These are phyloP conservation scores for Naso thynnoides DNA, from an alignment of 2,797 vertebrate species.

Conservation along the genomic window DNA sequence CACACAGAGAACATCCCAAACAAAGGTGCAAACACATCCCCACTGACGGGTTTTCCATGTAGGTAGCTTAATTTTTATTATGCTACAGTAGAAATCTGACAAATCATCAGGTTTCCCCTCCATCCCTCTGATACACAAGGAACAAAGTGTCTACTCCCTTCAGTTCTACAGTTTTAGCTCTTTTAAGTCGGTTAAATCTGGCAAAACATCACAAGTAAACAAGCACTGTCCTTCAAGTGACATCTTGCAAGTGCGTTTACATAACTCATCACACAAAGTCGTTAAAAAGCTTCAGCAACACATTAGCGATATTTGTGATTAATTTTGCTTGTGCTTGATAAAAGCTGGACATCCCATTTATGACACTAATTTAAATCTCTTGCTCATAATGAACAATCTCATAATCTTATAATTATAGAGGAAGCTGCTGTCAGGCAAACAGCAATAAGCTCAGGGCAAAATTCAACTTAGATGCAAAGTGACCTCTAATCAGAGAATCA, in stretches of 20 bases:
- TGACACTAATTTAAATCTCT: constrained; percentile 43
- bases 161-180: constrained; percentile 11
- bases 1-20: constrained; percentile 11
- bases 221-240: constrained; percentile 56
- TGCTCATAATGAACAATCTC: constrained; percentile 47
- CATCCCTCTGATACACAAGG: constrained; percentile 4
- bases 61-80: neutral
- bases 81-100: too few relatives aligned
- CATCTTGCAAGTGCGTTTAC: constrained; percentile 27
- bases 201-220: constrained; percentile 66
- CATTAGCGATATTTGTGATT: constrained; percentile 35
- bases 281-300: constrained; percentile 16
- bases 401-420: constrained; percentile 54
- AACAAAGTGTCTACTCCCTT: constrained; percentile 22
- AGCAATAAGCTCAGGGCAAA: constrained; percentile 61
- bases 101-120: constrained; percentile 7
- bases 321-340: constrained; percentile 37
- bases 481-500: constrained; percentile 79
- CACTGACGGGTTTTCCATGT: constrained; percentile 1
- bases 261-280: constrained; percentile 28
- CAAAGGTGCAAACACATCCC: constrained; percentile 15
- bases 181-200: constrained; percentile 14
- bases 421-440: constrained; percentile 57
- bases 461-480: constrained; percentile 80
- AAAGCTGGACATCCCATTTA: constrained; percentile 18